These are phyloP conservation scores for Drosophila ogumai DNA, from an alignment of 1,140 invertebrate genomes.

Conservation along the genomic window DNA sequence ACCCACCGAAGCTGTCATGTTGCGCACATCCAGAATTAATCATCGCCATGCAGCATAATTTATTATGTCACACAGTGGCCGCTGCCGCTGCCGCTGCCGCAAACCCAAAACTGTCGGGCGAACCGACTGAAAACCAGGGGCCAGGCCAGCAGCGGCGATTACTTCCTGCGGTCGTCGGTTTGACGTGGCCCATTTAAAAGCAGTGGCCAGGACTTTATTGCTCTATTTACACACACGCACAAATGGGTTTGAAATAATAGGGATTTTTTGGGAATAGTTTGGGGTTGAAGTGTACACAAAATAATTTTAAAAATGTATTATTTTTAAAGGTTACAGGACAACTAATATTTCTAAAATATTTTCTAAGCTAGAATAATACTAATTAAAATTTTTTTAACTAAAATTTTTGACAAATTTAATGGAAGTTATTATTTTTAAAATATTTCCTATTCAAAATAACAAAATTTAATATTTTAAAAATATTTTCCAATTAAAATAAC, in stretches of 20 bases:
- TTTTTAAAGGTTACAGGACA: no score
- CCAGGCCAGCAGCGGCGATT: constrained; percentile 37
- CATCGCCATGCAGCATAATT: constrained; percentile 80
- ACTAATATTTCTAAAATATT: no score
- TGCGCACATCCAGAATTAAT: constrained; percentile 75
- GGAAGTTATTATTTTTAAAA: no score
- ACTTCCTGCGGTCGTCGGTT: constrained; percentile 73
- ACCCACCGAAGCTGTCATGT: constrained; percentile 55
- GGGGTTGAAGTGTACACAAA: no score
- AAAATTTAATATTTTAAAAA: no score
- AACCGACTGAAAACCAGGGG: constrained; percentile 31
- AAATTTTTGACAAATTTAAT: no score
- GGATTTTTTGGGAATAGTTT: background rate
- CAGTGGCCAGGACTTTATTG: constrained; percentile 1
- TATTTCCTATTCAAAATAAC: no score
- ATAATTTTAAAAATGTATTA: no score
- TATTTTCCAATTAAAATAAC: no score
- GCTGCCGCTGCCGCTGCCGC: constrained; percentile 27
- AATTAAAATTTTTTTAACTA: no score
- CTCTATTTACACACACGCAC: background rate
- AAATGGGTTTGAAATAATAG: background rate
- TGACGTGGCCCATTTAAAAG: constrained; percentile 74
- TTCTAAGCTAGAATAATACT: no score
- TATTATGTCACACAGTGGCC: constrained; percentile 77
- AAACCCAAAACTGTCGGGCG: constrained; percentile 33